Evolutionary conservation across 2,888 invertebrate genomes (phyloP).

Genomic region (Tridacna gigas): DNA sequence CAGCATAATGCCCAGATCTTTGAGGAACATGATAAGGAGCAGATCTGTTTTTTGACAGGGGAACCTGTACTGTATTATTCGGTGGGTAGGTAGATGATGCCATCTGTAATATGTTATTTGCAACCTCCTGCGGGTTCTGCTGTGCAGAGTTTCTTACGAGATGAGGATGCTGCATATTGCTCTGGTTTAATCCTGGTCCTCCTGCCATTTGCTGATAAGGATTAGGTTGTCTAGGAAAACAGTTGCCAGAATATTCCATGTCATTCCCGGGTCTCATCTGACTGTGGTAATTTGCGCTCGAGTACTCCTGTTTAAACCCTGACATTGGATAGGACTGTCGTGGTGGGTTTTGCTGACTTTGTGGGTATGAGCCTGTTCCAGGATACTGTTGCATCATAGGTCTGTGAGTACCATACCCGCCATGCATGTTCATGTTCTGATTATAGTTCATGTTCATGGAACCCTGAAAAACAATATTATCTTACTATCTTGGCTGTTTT

Average conservation of each 20-base stretch:
- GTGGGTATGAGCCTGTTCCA: background rate
- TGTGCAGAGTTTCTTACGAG: slow-evolving; percentile 62
- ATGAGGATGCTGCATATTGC: slow-evolving; percentile 56
- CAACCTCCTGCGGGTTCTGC: slow-evolving; percentile 82
- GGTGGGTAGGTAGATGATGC: slow-evolving; percentile 77
- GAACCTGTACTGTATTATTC: slow-evolving; percentile 79
- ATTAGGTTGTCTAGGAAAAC: slow-evolving; percentile 4
- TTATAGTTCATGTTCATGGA: slow-evolving; percentile 27
- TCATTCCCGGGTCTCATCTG: slow-evolving; percentile 1
- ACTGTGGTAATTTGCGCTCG: background rate
- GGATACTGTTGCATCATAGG: slow-evolving; percentile 7
- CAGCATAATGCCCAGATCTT: slow-evolving; percentile 71
- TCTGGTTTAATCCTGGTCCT: slow-evolving; percentile 34
- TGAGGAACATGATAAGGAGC: slow-evolving; percentile 79
- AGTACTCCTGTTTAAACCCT: slow-evolving; percentile 10
- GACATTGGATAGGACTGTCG: slow-evolving; percentile 4
- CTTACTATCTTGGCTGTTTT: too few species aligned
- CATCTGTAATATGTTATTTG: slow-evolving; percentile 83
- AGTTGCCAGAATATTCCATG: background rate
- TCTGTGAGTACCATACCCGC: slow-evolving; percentile 17
- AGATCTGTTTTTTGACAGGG: slow-evolving; percentile 72
- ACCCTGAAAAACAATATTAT: slow-evolving; percentile 24
- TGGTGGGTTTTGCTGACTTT: background rate
- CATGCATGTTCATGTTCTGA: slow-evolving; percentile 14
- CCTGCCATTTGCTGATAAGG: slow-evolving; percentile 10